Evolutionary conservation across 2,888 invertebrate species (phyloP).

Genomic region (Dynastes hyllus): DNA sequence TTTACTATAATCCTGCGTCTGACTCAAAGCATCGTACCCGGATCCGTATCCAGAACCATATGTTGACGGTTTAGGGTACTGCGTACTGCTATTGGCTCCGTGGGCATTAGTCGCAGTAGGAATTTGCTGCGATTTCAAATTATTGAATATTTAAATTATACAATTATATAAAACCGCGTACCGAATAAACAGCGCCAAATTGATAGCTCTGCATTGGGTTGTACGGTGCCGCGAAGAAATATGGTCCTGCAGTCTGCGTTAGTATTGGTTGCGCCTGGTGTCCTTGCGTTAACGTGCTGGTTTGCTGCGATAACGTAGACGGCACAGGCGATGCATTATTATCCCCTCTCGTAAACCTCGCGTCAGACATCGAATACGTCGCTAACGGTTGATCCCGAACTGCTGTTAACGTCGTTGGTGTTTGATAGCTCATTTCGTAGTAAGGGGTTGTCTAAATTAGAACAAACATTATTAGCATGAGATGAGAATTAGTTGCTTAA

Average conservation of each 20-base stretch:
- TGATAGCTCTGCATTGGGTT: constrained; percentile 82
- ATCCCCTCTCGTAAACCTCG: constrained; percentile 81
- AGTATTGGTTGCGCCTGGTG: constrained; percentile 78
- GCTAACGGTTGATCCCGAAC: constrained; percentile 79
- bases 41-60: constrained; percentile 77
- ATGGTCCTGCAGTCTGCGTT: constrained; percentile 79
- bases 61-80: constrained; percentile 78
- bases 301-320: constrained; percentile 82
- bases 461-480: neutral
- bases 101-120: constrained; percentile 83
- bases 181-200: constrained; percentile 82
- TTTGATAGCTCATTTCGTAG: constrained; percentile 84
- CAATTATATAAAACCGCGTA: constrained; percentile 67
- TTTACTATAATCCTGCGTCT: constrained; percentile 73
- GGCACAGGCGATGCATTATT: constrained; percentile 88
- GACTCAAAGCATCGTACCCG: constrained; percentile 75
- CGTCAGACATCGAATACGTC: constrained; percentile 82
- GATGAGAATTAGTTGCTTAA: neutral
- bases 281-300: constrained; percentile 74
- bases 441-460: constrained; percentile 74
- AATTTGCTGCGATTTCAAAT: constrained; percentile 74
- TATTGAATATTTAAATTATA: neutral
- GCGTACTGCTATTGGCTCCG: constrained; percentile 80
- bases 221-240: constrained; percentile 82
- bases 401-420: constrained; percentile 81